Conservation (phyloP, 2,113 vertebrate genomes). For the Cochlearius cochlearius region DNA sequence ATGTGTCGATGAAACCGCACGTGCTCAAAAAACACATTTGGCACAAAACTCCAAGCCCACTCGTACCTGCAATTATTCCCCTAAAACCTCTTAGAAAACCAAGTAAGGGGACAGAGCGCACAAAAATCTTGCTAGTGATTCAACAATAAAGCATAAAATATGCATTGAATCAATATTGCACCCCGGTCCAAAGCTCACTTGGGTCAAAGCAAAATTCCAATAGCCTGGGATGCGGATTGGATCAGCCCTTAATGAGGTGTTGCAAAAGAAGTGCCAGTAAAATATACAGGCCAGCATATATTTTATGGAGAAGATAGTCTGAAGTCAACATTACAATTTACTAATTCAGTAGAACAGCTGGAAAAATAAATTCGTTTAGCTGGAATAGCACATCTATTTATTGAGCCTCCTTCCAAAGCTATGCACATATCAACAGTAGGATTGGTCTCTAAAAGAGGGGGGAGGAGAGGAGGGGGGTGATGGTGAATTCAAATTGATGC, state of each 20-base stretch:
- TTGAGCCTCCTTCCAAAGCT: constrained; percentile 59
- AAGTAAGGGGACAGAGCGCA: fast-evolving
- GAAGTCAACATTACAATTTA: constrained; percentile 69
- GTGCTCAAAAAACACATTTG: not conserved
- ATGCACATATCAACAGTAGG: constrained; percentile 63
- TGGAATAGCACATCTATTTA: constrained; percentile 71
- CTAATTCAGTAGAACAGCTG: constrained; percentile 70
- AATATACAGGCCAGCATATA: constrained; percentile 57
- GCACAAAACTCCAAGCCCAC: not conserved
- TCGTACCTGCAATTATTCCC: not conserved
- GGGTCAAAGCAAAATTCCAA: not conserved
- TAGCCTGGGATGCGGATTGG: not conserved
- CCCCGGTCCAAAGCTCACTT: not conserved
- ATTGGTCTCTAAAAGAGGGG: constrained; percentile 62
- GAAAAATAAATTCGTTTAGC: constrained; percentile 74
- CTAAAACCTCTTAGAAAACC: not conserved
- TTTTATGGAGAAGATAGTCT: constrained; percentile 66
- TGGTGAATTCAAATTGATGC: constrained; percentile 69
- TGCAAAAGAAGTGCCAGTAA: constrained; percentile 46
- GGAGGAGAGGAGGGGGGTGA: constrained; percentile 29
- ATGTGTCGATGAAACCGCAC: not conserved
- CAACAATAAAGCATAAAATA: not conserved
- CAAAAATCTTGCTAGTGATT: not conserved
- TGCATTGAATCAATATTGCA: not conserved
- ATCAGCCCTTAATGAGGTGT: constrained; percentile 35